Evolutionary conservation across 2,113 vertebrate species (phyloP), one percentile per base, ranked within the genome.

Genomic region (Corythoichthys haematopterus): DNA sequence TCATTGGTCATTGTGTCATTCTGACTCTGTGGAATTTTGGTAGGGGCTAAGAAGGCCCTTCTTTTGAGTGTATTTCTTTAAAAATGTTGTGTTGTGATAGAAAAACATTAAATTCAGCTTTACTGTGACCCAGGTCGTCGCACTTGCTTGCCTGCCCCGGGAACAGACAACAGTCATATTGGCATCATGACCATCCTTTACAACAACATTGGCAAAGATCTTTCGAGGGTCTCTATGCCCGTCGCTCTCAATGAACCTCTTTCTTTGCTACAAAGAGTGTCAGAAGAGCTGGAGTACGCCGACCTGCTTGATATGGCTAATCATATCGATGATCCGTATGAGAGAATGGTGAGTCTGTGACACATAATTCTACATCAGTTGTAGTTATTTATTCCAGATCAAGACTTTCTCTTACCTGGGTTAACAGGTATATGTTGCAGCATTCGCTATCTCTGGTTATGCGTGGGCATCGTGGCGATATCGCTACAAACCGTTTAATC

Each of bases 401-500:
- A 43, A 28, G 11, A 43, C 4, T 12, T 15, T 20, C 11, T 62
- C 8, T 43, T n/a, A 36, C 33, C 55, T 37, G 55, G 55, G 33
- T 13, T 33, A 12, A 0, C 86, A 96, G 96, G 91, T 98, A 12
- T 96, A 92, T 2, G 74, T 97, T 14, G 94, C 94, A 0, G 94
- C 85, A 7, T 98, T 98, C 4, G 95, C 95, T 0, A 95, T 97
- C 57, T 98, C 96, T 0, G 94, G 94, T 71, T 98, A 98, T 13
- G 94, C 94, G 38, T 96, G 95, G 85, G 95, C 94, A 0, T 91
- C 93, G 51, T 93, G 94, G 91, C 92, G 96, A 16, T 88, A 94
- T 6, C 88, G 93, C 70, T 94, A 95, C 87, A 98, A 98, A 69
- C 96, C 96, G 52, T 98, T 98, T 88, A 98, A 98, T 86, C 95